Base-by-base conservation (phyloP, 2,888 invertebrate genomes). In the Dasypogon diadema region DNA sequence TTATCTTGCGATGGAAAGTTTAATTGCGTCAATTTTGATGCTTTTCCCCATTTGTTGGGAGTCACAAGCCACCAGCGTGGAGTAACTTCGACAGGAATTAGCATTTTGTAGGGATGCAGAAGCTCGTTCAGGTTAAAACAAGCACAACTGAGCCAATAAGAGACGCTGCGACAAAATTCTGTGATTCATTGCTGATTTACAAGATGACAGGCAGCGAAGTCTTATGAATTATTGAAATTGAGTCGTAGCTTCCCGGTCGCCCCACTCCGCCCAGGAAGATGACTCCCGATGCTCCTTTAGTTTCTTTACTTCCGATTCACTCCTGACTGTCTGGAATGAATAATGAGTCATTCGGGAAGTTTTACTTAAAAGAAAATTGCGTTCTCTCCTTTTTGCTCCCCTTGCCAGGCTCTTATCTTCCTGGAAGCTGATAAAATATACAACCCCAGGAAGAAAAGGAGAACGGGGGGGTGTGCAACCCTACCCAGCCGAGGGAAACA, bases 111-210 rank as follows among this genome's bases (percentile, higher is more conserved):
- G n/a, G n/a, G n/a, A n/a, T n/a, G n/a, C n/a, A n/a, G 22, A 42
- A 63, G 37, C 42, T 63, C 30, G 30, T 58, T 60, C 37, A 21
- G 34, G 34, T 68, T 24, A 68, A 68, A 48, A 24, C 24, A 68
- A 68, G 26, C 65, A 68, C 65, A 68, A 22, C 65, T 68, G 65
- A 68, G 65, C 65, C 65, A 68, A 68, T 68, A 68, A 68, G 48
- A 48, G 65, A 68, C 65, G 48, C 65, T 68, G 65, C 65, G 65
- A 68, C 65, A 24, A 68, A 68, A 68, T 68, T 68, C 48, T 68
- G n/a, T n/a, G 65, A 68, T 68, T 68, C 65, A 68, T 68, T 48
- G 65, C 65, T 68, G 65, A 68, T 68, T 68, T 68, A 68, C 65
- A 48, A 48, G 65, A 68, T 48, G 65, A 48, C 65, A 68, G 48